Base-by-base conservation (phyloP, 2,888 invertebrate genomes). In the Morpho achilles region DNA sequence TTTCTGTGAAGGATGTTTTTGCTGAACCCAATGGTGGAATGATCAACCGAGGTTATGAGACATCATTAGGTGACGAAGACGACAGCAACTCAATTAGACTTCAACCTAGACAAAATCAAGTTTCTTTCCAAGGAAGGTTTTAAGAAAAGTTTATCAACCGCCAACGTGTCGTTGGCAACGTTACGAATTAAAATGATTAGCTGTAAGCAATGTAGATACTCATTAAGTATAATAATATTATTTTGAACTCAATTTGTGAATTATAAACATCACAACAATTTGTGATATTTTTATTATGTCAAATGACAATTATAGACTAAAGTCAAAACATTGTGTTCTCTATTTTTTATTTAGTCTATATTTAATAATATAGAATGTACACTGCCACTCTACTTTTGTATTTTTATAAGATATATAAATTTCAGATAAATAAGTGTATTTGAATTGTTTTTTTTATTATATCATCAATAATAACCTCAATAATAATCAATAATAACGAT, bases 1-100 rank as follows among this genome's bases (percentile, higher is more conserved):
- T 95, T 67, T 95, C 94, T 67, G 94, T 95, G 7, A 96, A 96
- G 72, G 96, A 96, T 65, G 94, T 96, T 0, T 96, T 96, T 69
- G 91, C 89, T 4, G 95, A 94, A 76, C 94, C 93, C 0, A 93
- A 92, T 64, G 92, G 92, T 59, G 92, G 92, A 61, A 96, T 94
- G 75, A 89, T 95, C 6, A 96, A 96, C 82, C 91, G 94, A 68
- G 96, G 93, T 4, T 96, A 95, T 75, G 96, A 96, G 74, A 93
- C 92, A 8, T 91, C 93, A 1, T 68, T 92, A 8, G 88, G 91
- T 40, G 94, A 94, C 50, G 93, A 93, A 32, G 95, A 95, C 57
- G 94, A 94, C 67, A 91, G 91, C 67, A 94, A 95, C 74, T 95
- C 96, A 7, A 83, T 96, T 69, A 93, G 95, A 77, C 87, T 96